Conservation (phyloP, 2,797 vertebrate genomes). For the Ctenosaura bakeri region DNA sequence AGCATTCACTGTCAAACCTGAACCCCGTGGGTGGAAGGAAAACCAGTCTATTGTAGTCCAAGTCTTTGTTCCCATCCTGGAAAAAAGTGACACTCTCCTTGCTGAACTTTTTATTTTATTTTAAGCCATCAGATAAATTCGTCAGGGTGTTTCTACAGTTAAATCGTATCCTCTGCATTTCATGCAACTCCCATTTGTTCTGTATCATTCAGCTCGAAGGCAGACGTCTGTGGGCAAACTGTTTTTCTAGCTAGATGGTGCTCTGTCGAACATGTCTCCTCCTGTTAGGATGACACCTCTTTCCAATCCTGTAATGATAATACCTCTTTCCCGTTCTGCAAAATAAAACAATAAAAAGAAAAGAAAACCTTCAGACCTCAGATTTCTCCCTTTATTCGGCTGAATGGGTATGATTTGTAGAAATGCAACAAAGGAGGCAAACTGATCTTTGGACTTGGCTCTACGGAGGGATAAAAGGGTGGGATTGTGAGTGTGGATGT, state of each 20-base stretch:
- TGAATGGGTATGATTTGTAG: background rate
- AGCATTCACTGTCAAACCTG: background rate
- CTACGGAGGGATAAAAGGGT: too few species aligned
- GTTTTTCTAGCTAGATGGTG: background rate
- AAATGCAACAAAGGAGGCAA: too few species aligned
- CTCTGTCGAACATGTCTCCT: background rate
- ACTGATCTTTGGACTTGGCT: background rate
- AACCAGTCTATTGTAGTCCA: background rate
- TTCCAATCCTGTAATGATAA: background rate
- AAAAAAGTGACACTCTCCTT: background rate
- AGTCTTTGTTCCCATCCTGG: background rate
- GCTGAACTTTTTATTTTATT: background rate
- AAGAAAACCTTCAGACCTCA: background rate
- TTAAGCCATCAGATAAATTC: background rate
- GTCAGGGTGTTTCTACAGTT: background rate
- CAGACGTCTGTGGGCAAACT: background rate
- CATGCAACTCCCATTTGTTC: background rate
- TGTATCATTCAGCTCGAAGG: background rate
- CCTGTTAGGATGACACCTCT: too few species aligned
- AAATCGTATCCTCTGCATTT: background rate
- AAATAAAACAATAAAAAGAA: background rate
- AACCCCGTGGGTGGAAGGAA: background rate
- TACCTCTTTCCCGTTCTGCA: too few species aligned
- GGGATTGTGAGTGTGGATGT: too few species aligned
- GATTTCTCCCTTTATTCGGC: background rate